Conservation (phyloP, 2,888 invertebrate species). For the Choristoneura rosaceana region DNA sequence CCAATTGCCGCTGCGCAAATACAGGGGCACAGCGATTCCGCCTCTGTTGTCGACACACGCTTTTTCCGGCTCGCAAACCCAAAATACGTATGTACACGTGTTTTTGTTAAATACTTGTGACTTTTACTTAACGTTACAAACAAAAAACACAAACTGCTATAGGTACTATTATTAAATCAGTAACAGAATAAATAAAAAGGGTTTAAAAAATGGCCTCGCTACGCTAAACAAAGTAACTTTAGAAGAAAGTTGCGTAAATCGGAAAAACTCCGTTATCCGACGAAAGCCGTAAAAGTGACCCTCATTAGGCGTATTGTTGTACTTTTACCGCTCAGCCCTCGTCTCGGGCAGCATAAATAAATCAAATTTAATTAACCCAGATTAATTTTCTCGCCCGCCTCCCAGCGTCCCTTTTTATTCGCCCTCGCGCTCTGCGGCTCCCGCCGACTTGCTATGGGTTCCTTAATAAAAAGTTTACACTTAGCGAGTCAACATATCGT, state of each 20-base stretch:
- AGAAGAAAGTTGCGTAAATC: conserved; percentile 72
- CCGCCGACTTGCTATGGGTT: conserved; percentile 73
- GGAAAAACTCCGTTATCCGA: conserved; percentile 75
- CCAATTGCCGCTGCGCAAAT: conserved; percentile 84
- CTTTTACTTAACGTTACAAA: background rate
- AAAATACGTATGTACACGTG: background rate
- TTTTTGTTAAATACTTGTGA: background rate
- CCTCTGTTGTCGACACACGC: conserved; percentile 59
- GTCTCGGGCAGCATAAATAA: conserved; percentile 78
- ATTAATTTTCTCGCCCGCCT: conserved; percentile 78
- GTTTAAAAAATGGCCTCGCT: conserved; percentile 50
- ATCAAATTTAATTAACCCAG: conserved; percentile 85
- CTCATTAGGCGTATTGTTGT: conserved; percentile 82
- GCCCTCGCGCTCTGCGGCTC: conserved; percentile 69
- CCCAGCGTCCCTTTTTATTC: conserved; percentile 76
- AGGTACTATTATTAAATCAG: background rate
- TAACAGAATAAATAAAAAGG: background rate
- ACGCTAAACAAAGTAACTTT: conserved; percentile 54
- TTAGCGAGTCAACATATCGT: conserved; percentile 73
- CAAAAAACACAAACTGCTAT: background rate
- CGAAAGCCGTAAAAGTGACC: conserved; percentile 80
- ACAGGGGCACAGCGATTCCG: conserved; percentile 68
- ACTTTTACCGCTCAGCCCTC: conserved; percentile 74
- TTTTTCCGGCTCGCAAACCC: conserved; percentile 45
- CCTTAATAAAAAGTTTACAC: conserved; percentile 83